phyloP scores from a whole-genome alignment of 2,888 invertebrate species.

The Habrosyne pyritoides region DNA sequence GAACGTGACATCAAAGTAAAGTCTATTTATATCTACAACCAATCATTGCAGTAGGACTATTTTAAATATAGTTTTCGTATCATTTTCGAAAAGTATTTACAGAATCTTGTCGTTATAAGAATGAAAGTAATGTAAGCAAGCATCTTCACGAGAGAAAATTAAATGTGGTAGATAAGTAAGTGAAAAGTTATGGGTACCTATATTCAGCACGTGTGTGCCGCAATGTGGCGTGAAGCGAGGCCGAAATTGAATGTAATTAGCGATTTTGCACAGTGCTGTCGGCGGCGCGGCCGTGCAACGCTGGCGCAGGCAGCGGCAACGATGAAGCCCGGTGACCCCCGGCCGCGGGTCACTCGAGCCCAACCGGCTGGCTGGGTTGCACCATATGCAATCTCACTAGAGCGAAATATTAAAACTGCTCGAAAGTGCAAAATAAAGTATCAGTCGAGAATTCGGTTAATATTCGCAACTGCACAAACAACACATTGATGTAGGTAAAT shows the following conservation, averaged over 20 bases:
- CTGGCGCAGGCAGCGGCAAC: slow-evolving; percentile 32
- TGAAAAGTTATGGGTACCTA: slow-evolving; percentile 36
- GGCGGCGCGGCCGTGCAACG: slow-evolving; percentile 34
- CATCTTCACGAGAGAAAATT: neutral
- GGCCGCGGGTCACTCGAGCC: slow-evolving; percentile 53
- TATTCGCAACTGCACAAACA: neutral
- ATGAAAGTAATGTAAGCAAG: neutral
- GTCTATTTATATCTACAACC: neutral
- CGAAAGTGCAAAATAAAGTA: neutral
- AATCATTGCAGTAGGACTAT: neutral
- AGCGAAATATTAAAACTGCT: slow-evolving; percentile 18
- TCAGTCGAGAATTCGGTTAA: neutral
- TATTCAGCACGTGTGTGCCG: slow-evolving; percentile 26
- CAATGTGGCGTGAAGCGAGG: slow-evolving; percentile 44
- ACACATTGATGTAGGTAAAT: neutral
- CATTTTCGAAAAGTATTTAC: no score
- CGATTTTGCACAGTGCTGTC: slow-evolving; percentile 73
- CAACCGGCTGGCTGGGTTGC: slow-evolving; percentile 49
- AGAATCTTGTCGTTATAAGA: no score
- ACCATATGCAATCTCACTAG: slow-evolving; percentile 44
- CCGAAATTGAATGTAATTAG: slow-evolving; percentile 69
- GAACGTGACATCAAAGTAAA: neutral
- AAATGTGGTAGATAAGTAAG: slow-evolving; percentile 8
- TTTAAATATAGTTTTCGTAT: no score
- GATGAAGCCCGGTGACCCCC: slow-evolving; percentile 51